These are phyloP conservation scores for Netelia virgata DNA, from an alignment of 2,888 invertebrate species.

Conservation along the genomic window DNA sequence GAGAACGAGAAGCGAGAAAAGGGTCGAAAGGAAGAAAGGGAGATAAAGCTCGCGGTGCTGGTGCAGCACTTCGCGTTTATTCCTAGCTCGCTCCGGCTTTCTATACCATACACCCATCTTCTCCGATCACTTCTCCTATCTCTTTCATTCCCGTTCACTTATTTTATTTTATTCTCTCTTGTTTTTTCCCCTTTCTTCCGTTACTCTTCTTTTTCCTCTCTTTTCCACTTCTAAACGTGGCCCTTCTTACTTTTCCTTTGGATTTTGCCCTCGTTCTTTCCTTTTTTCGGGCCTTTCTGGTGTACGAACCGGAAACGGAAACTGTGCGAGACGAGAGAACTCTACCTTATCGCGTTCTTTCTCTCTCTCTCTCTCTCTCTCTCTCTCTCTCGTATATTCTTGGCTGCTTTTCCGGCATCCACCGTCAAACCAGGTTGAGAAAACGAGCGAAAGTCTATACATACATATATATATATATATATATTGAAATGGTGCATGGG, in stretches of 20 bases:
- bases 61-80: conserved; percentile 56
- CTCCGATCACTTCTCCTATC: conserved; percentile 62
- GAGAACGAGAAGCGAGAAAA: conserved; percentile 30
- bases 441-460: conserved; percentile 36
- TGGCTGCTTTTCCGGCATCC: conserved; percentile 23
- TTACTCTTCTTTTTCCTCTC: conserved; percentile 36
- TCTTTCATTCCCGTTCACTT: conserved; percentile 54
- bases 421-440: conserved; percentile 25
- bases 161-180: conserved; percentile 39
- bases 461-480: not conserved
- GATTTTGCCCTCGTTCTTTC: conserved; percentile 43
- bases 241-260: conserved; percentile 43
- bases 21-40: conserved; percentile 11
- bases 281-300: conserved; percentile 32
- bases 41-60: conserved; percentile 27
- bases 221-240: conserved; percentile 13
- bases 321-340: conserved; percentile 75
- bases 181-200: conserved; percentile 39
- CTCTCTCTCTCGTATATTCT: conserved; percentile 19
- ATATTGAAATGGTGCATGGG: conserved; percentile 42
- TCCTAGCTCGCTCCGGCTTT: conserved; percentile 53
- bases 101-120: conserved; percentile 34
- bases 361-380: no score
- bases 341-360: conserved; percentile 48
- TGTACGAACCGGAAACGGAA: conserved; percentile 76